Evolutionary conservation across 2,113 vertebrate species (phyloP), one percentile per base, ranked within the genome.

Genomic region (Lepisosteus oculatus): DNA sequence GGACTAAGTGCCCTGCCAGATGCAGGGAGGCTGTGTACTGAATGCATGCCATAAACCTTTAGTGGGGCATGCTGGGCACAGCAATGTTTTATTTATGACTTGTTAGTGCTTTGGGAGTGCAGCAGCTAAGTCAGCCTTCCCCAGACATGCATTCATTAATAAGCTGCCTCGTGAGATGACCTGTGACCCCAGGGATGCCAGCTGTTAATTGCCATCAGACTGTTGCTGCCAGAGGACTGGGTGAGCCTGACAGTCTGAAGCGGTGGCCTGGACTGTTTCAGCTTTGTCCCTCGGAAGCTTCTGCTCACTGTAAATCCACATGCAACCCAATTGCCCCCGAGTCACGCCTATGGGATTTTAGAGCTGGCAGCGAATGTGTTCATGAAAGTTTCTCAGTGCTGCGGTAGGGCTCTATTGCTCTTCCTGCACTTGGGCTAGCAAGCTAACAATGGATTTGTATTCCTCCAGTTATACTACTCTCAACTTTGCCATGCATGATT

Each of bases 11-110:
- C 15, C 45, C 56, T 43, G 72, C 43, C 55, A 44, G 71, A 45
- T 43, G 41, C 55, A 62, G 64, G 59, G 56, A 8, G 51, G 17
- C 55, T 14, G 45, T 47, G 57, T 47, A 15, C 3, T 13, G 65
- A 70, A 54, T 78, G 70, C 43, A 51, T 71, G n/a, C 73, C 69
- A 63, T 55, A 13, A 64, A 67, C 44, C 68, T 71, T 67, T 56
- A 44, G 71, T 65, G 55, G 70, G 43, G 7, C 17, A 44, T 13
- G 47, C 9, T 51, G 47, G 29, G 66, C 45, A 29, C 66, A 41
- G 69, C n/a, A 43, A 78, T 86, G 68, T 79, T 75, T 85, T 79
- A 86, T 86, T 83, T 61, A 84, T 74, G 67, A 80, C 74, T 74
- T 41, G 59, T 63, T 73, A 6, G 65, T 0, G 75, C 44, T 72